Conservation (phyloP, 2,797 vertebrate species). For the Pantherophis vulpinus region DNA sequence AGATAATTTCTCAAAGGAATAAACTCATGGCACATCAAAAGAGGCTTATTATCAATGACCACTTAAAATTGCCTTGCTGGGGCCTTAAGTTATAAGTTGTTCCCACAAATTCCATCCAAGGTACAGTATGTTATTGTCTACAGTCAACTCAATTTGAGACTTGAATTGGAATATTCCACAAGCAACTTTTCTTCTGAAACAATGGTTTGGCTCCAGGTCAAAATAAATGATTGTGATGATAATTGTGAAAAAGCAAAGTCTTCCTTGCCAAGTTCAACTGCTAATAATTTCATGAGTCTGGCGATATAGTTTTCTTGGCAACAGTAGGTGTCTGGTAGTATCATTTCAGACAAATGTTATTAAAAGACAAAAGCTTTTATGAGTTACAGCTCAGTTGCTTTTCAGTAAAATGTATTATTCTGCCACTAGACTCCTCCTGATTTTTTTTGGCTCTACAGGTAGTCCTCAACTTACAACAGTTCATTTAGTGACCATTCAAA, state of each 20-base stretch:
- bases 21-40: background rate
- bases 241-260: background rate
- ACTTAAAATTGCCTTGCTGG: background rate
- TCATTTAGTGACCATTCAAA: background rate
- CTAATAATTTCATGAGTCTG: background rate
- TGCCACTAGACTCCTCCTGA: background rate
- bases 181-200: background rate
- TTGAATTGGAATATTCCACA: background rate
- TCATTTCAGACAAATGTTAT: background rate
- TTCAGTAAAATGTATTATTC: background rate
- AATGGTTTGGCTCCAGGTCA: background rate
- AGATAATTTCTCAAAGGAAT: background rate
- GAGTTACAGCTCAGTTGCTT: background rate
- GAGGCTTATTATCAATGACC: background rate
- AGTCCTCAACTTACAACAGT: background rate
- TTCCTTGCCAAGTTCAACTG: background rate
- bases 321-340: background rate
- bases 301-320: background rate
- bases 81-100: background rate
- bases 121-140: background rate
- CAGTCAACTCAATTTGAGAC: background rate
- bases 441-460: background rate
- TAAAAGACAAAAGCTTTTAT: background rate
- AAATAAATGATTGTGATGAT: background rate
- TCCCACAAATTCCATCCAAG: background rate